Evolutionary conservation across 2,888 invertebrate genomes (phyloP).

Genomic region (Xanthia togata): DNA sequence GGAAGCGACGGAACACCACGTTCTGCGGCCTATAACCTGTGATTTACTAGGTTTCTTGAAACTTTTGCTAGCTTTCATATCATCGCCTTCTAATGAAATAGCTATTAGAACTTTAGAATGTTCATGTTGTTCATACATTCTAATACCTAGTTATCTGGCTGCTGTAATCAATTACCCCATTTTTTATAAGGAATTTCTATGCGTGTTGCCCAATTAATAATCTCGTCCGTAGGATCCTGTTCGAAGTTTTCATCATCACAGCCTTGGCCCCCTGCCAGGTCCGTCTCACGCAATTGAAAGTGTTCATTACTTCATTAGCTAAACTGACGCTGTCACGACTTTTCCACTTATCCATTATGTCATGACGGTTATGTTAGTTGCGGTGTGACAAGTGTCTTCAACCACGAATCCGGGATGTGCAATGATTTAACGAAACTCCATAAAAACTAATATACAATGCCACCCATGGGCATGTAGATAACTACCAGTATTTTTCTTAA

Average conservation of each 20-base stretch:
- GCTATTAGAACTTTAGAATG: background rate
- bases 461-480: too few species aligned
- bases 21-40: too few species aligned
- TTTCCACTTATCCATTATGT: slow-evolving; percentile 46
- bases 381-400: background rate
- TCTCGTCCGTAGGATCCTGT: slow-evolving; percentile 1
- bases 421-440: background rate
- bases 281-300: slow-evolving; percentile 36
- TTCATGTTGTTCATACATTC: background rate
- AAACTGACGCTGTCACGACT: slow-evolving; percentile 40
- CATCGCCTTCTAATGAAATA: background rate
- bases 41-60: background rate
- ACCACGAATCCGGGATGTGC: background rate
- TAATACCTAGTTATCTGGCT: too few species aligned
- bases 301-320: slow-evolving; percentile 27
- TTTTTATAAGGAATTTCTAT: background rate
- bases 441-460: background rate
- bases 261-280: slow-evolving; percentile 47
- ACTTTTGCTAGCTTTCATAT: background rate
- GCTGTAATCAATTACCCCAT: background rate
- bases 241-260: slow-evolving; percentile 22
- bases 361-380: background rate
- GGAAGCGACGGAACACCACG: too few species aligned
- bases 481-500: too few species aligned
- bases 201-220: slow-evolving; percentile 4